Evolutionary conservation across 2,113 vertebrate genomes (phyloP), one percentile per base, ranked within the genome.

Genomic region (Cyphomyrus plagiostoma): DNA sequence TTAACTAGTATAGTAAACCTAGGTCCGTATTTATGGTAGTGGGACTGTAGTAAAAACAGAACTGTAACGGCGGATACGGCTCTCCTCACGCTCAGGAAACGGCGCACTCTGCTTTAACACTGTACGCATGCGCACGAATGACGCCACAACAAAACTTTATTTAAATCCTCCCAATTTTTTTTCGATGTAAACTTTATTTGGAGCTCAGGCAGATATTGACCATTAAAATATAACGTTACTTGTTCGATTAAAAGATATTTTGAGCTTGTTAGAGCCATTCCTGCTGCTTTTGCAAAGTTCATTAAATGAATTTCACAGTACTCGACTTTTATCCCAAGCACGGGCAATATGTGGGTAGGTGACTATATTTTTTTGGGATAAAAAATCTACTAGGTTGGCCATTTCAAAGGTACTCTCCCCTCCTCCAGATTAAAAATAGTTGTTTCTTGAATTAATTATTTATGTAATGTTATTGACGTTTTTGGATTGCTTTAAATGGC

Each of bases 111-210:
- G 21, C 2, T 7, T 62, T 42, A 42, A 15, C 39, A 21, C 48
- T 50, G 10, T 49, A 52, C 91, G 90, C 88, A 50, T 88, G 92
- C 89, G 91, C 90, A 8, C 0, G 2, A 45, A 3, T 1, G 8
- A 46, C 10, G 2, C 9, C 13, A 15, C 84, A 89, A 56, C 17
- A 46, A 53, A 88, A 90, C 86, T 90, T 91, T 92, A 0, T n/a
- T 45, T 86, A n/a, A 50, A 26, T 52, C 83, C 23, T 26, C 2
- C 2, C 30, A n/a, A 19, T 26, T n/a, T 30, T 39, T 86, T 62
- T 3, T 9, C 21, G 6, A 3, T n/a, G 56, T n/a, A n/a, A 62
- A 62, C 56, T 62, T n/a, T 62, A 62, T 62, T 62, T 62, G 9
- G n/a, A 62, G 56, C 56, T n/a, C 3, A 62, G n/a, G 56, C n/a